Conservation (phyloP, 2,888 invertebrate species). For the Gastrophysa polygoni region DNA sequence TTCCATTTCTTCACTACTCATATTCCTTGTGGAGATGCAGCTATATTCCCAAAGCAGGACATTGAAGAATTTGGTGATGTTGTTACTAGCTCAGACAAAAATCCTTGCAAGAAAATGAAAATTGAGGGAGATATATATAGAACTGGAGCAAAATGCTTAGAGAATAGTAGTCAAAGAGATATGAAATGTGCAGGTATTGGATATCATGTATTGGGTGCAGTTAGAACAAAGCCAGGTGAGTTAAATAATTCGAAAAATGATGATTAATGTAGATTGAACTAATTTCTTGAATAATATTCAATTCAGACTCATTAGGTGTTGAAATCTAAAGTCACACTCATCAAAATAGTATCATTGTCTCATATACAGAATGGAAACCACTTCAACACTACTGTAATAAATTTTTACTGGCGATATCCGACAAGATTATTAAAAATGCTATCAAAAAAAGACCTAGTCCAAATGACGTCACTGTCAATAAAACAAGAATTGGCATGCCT, state of each 20-base stretch:
- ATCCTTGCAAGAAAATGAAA: constrained; percentile 43
- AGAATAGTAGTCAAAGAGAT: constrained; percentile 65
- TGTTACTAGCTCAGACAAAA: constrained; percentile 16
- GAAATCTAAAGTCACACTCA: too few relatives aligned
- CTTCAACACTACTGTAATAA: neutral
- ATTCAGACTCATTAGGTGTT: too few relatives aligned
- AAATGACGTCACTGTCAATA: too few relatives aligned
- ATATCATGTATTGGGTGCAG: constrained; percentile 73
- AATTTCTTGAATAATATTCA: too few relatives aligned
- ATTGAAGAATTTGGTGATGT: constrained; percentile 45
- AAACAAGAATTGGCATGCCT: too few relatives aligned
- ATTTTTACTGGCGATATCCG: too few relatives aligned
- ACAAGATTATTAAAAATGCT: too few relatives aligned
- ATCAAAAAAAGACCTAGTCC: too few relatives aligned
- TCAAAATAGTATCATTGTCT: too few relatives aligned
- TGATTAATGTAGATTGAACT: too few relatives aligned
- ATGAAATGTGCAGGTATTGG: constrained; percentile 62
- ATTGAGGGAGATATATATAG: constrained; percentile 63
- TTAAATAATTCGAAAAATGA: too few relatives aligned
- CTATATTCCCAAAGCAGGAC: constrained; percentile 72
- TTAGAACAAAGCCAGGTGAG: constrained; percentile 85
- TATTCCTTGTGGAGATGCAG: constrained; percentile 92
- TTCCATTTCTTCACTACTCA: constrained; percentile 89
- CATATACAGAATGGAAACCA: neutral
- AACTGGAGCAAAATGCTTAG: constrained; percentile 89